Conservation (phyloP, 2,888 invertebrate species). For the Drosophila sordidula region DNA sequence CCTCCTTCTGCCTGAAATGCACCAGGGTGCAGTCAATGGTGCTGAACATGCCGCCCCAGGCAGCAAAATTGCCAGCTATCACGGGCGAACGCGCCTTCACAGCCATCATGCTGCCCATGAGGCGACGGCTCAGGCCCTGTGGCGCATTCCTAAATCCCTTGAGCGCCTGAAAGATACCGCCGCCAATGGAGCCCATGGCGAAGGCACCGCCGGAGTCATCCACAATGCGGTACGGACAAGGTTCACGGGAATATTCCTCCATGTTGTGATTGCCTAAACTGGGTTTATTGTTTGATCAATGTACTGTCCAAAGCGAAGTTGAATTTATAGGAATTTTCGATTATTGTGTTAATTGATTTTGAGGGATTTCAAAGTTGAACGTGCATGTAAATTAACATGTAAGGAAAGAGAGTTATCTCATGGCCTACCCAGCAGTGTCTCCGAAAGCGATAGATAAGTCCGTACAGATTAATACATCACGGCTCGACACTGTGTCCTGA, state of each 20-base stretch:
- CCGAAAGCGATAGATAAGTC: not conserved
- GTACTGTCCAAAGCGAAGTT: constrained; percentile 16
- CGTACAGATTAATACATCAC: too few relatives aligned
- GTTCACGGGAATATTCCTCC: constrained; percentile 98
- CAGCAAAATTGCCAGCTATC: constrained; percentile 66
- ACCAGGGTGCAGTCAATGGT: constrained; percentile 66
- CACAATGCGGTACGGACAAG: constrained; percentile 98
- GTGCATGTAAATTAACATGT: constrained; percentile 26
- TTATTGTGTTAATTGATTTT: constrained; percentile 33
- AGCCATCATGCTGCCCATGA: constrained; percentile 58
- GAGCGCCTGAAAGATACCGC: constrained; percentile 97
- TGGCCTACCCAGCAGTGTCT: constrained; percentile 13
- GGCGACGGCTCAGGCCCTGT: constrained; percentile 86
- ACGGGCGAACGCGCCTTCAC: constrained; percentile 60
- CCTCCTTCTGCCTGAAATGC: constrained; percentile 63
- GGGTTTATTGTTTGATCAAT: not conserved
- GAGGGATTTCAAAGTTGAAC: constrained; percentile 24
- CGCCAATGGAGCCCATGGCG: constrained; percentile 99
- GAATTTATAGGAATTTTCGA: constrained; percentile 32
- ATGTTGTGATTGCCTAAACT: constrained; percentile 85
- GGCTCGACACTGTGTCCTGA: too few relatives aligned
- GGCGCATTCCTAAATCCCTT: constrained; percentile 99
- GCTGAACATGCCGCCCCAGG: constrained; percentile 69
- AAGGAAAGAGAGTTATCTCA: constrained; percentile 3
- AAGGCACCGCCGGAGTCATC: constrained; percentile 99